Evolutionary conservation across 2,113 vertebrate genomes (phyloP), one percentile per base, ranked within the genome.

Genomic region (Nannobrachium achirus): DNA sequence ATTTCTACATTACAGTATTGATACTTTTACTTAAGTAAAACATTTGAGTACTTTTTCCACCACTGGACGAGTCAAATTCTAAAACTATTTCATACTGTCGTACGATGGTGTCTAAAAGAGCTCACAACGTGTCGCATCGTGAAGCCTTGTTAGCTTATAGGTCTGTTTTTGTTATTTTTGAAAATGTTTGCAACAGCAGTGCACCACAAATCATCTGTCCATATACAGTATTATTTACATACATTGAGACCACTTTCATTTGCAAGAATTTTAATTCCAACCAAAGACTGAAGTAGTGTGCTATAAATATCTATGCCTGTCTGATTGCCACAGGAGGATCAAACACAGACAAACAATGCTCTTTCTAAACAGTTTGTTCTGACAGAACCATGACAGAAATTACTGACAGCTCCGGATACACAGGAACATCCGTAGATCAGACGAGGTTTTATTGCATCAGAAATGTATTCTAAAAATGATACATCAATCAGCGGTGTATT

Each of bases 291-390:
- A 79, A 71, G 78, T 69, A 65, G 74, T 53, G 55, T 2, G 77
- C 86, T 91, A 90, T 88, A 89, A 91, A 92, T 90, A 91, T 85
- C 76, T 39, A 51, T 68, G 76, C 77, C 67, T 38, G 80, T 14
- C 82, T 84, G 86, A 86, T 78, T 85, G 79, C 78, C 66, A 61
- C 8, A 53, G 25, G 65, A 63, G 53, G 79, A 86, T 86, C 88
- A 84, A 85, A 89, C 56, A 0, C 53, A 80, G 72, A 86, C 69
- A 86, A 85, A 88, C 84, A 85, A 84, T 72, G 72, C 48, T 59
- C 71, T 81, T 80, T 87, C 71, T 73, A 84, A 88, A 86, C 86
- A 82, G 76, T 87, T 86, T 88, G 86, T 87, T 89, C 77, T 69
- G 80, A 83, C 82, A 88, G 71, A 78, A 82, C 76, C 66, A 78